Conservation (phyloP, 2,797 vertebrate species). For the Synanceia verrucosa region DNA sequence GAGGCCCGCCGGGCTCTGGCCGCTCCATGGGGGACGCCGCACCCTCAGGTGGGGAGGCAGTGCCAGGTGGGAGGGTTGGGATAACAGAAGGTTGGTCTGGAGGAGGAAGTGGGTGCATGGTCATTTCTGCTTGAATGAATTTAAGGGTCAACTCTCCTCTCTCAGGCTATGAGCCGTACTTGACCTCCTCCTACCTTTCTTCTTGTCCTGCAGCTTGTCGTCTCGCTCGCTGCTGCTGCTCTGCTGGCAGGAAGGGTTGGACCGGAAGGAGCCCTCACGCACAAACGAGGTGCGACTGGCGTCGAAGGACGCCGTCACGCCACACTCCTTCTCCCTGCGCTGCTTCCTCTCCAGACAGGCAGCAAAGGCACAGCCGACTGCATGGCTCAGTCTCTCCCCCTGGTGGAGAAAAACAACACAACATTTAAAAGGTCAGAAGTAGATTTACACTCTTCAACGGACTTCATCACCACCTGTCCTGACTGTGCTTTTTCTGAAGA, state of each 20-base stretch:
- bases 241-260: slow-evolving; percentile 82
- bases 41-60: slow-evolving; percentile 87
- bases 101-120: not conserved
- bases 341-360: slow-evolving; percentile 94
- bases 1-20: slow-evolving; percentile 84
- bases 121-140: not conserved
- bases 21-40: slow-evolving; percentile 87
- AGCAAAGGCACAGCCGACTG: slow-evolving; percentile 92
- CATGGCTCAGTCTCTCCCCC: slow-evolving; percentile 93
- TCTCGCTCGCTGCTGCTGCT: slow-evolving; percentile 78
- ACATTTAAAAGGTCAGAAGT: not conserved
- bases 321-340: slow-evolving; percentile 92
- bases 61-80: slow-evolving; percentile 79
- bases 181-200: slow-evolving; percentile 83
- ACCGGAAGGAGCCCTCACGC: slow-evolving; percentile 91
- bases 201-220: slow-evolving; percentile 86
- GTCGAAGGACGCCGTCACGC: slow-evolving; percentile 91
- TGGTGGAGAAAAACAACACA: slow-evolving; percentile 43
- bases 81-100: slow-evolving; percentile 71
- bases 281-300: slow-evolving; percentile 92
- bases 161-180: not conserved
- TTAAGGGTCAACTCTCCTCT: not conserved
- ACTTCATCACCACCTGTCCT: not conserved
- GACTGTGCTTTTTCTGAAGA: not conserved
- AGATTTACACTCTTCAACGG: not conserved